These are phyloP conservation scores for Chloroceryle inda DNA, from an alignment of 2,797 vertebrate species.

Conservation along the genomic window DNA sequence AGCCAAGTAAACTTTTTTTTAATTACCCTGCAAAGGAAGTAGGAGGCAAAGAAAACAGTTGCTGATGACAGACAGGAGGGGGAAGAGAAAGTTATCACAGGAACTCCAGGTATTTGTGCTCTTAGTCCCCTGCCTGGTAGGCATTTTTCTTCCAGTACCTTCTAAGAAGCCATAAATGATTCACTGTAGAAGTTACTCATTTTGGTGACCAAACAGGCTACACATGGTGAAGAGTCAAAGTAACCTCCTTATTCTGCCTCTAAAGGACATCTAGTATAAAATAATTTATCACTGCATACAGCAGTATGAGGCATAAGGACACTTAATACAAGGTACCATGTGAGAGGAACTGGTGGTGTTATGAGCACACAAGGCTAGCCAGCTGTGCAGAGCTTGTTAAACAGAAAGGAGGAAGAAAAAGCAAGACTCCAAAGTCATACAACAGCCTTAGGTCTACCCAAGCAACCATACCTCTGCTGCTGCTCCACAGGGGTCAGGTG, in stretches of 20 bases:
- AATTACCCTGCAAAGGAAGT: slow-evolving; percentile 25
- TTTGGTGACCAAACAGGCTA: not conserved
- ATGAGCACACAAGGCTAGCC: not conserved
- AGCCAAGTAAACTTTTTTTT: slow-evolving; percentile 52
- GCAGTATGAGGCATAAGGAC: too few relatives aligned
- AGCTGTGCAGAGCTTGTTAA: not conserved
- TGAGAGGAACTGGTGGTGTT: not conserved
- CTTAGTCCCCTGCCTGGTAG: not conserved
- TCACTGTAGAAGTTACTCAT: not conserved
- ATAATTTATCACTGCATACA: rapidly evolving
- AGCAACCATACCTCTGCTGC: not conserved
- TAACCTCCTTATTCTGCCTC: not conserved
- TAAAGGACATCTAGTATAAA: not conserved
- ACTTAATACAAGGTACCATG: rapidly evolving
- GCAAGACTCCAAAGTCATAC: not conserved
- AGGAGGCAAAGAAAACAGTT: not conserved
- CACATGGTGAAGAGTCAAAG: not conserved
- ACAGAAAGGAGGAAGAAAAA: not conserved
- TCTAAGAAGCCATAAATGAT: not conserved
- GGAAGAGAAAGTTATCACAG: not conserved
- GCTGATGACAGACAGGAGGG: not conserved
- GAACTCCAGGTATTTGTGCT: not conserved
- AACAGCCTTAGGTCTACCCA: not conserved
- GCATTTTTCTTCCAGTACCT: not conserved
- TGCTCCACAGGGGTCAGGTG: not conserved